Evolutionary conservation across 2,113 vertebrate species (phyloP).

Genomic region (Catharus fuscescens): DNA sequence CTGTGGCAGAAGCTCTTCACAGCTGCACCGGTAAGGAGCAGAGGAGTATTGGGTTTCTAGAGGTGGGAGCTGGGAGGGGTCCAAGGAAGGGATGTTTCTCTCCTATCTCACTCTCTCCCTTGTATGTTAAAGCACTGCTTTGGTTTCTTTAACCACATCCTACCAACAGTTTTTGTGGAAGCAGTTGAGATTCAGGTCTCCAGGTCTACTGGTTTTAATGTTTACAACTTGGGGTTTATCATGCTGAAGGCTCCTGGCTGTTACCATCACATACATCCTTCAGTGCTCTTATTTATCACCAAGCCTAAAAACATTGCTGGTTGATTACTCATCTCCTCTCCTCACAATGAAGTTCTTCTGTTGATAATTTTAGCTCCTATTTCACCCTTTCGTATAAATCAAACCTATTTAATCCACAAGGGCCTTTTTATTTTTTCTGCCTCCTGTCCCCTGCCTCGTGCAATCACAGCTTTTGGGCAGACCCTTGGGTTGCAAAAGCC

Average conservation of each 20-base stretch:
- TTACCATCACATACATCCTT: background rate
- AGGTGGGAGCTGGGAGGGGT: background rate
- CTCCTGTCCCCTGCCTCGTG: too few species aligned
- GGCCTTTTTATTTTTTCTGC: background rate
- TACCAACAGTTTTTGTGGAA: background rate
- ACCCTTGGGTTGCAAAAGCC: rapidly evolving
- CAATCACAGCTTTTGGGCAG: background rate
- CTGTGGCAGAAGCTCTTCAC: background rate
- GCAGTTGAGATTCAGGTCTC: background rate
- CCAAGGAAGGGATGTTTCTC: background rate
- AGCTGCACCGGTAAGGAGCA: background rate
- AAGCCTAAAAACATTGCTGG: background rate
- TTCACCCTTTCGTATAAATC: background rate
- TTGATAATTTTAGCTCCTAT: background rate
- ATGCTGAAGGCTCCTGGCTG: background rate
- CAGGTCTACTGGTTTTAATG: rapidly evolving
- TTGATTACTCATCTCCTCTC: background rate
- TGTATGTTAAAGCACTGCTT: background rate
- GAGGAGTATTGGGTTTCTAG: rapidly evolving
- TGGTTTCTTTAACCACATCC: background rate
- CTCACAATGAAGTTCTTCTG: background rate
- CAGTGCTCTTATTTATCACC: rapidly evolving
- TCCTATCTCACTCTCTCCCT: background rate
- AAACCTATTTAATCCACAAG: background rate
- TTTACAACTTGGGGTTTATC: background rate